phyloP scores from a whole-genome alignment of 2,113 vertebrate species.

The Notiomystis cincta region DNA sequence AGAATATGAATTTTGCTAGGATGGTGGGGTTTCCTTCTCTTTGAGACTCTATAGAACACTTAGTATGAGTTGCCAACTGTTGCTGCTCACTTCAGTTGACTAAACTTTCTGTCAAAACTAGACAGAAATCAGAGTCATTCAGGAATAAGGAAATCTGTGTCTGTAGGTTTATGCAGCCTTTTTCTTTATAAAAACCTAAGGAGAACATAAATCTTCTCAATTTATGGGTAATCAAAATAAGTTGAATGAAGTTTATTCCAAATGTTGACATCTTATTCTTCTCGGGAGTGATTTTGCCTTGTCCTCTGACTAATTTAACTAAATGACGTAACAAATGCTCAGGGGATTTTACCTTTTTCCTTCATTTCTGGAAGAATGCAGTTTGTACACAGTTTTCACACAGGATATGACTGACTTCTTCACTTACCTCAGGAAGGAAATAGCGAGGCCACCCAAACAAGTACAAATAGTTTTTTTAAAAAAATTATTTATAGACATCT shows the following conservation, averaged over 20 bases:
- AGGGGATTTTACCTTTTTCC: neutral
- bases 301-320: neutral
- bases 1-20: neutral
- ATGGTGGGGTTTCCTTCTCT: neutral
- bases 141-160: neutral
- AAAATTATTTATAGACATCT: neutral
- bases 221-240: neutral
- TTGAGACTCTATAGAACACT: neutral
- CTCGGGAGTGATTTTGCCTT: neutral
- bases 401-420: neutral
- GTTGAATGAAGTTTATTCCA: neutral
- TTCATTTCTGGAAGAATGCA: neutral
- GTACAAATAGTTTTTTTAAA: neutral
- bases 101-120: neutral
- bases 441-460: neutral
- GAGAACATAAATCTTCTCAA: neutral
- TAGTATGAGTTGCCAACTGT: neutral
- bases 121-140: neutral
- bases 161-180: neutral
- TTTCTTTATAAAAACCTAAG: neutral
- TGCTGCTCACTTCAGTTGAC: neutral
- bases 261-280: neutral
- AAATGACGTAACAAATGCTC: neutral
- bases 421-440: slow-evolving; percentile 11
- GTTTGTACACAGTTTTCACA: neutral